Evolutionary conservation across 2,888 invertebrate genomes (phyloP).

Genomic region (Hemaris fuciformis): DNA sequence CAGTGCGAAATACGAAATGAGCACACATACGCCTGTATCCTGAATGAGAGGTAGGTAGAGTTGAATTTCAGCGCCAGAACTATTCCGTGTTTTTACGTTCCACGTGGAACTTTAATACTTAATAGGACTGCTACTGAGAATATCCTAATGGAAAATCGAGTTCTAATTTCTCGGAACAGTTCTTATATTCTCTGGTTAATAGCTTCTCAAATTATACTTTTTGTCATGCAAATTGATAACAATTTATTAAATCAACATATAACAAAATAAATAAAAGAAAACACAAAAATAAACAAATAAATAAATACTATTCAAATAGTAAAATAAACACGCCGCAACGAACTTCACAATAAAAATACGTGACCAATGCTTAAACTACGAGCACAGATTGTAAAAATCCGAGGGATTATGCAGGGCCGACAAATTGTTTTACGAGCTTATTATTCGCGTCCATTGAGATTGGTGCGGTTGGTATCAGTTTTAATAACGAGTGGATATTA

Average conservation of each 20-base stretch:
- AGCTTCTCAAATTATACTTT: no score
- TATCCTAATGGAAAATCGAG: no score
- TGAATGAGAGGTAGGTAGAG: no score
- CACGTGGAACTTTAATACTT: no score
- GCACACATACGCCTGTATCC: not conserved
- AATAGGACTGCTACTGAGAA: no score
- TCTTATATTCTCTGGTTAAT: no score
- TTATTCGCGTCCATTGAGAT: not conserved
- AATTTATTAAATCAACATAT: no score
- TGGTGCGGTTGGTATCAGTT: not conserved
- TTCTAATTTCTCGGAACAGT: no score
- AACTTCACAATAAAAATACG: not conserved
- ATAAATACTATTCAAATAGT: not conserved
- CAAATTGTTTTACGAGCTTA: conserved; percentile 2
- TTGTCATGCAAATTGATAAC: no score
- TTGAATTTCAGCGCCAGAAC: no score
- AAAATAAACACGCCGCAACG: not conserved
- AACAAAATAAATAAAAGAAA: not conserved
- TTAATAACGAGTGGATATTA: not conserved
- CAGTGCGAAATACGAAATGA: not conserved
- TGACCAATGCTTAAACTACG: not conserved
- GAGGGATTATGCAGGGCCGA: not conserved
- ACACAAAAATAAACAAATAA: not conserved
- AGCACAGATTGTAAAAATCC: conserved; percentile 1
- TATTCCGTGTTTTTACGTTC: no score